These are phyloP conservation scores for Molossus alvarezi DNA, from an alignment of 2,797 vertebrate genomes.

Conservation along the genomic window DNA sequence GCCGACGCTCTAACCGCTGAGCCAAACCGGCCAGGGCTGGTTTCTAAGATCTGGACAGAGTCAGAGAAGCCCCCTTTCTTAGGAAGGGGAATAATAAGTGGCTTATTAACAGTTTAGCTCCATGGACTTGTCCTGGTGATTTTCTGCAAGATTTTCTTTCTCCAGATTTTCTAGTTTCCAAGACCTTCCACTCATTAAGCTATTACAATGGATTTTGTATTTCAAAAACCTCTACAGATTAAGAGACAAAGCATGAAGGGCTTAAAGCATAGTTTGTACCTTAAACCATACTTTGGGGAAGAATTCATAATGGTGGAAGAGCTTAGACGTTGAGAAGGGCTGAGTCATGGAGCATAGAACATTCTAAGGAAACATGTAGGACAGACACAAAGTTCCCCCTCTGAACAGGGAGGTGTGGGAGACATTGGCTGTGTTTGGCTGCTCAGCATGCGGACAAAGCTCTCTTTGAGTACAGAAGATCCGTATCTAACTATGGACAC, in stretches of 20 bases:
- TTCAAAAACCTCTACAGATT: neutral
- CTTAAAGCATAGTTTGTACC: neutral
- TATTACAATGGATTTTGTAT: conserved; percentile 41
- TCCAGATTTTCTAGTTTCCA: neutral
- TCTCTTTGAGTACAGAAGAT: neutral
- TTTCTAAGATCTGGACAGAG: neutral
- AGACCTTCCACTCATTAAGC: conserved; percentile 17
- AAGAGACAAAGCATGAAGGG: conserved; percentile 2
- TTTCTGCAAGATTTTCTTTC: conserved; percentile 13
- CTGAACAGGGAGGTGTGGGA: neutral
- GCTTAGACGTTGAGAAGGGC: conserved; percentile 2
- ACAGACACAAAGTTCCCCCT: neutral
- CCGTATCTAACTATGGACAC: neutral
- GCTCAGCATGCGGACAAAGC: neutral
- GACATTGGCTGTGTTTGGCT: neutral
- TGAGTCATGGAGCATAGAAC: neutral
- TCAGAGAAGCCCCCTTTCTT: neutral
- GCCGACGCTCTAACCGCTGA: too few species aligned
- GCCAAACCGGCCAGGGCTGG: too few species aligned
- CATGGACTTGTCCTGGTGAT: neutral
- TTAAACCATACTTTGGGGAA: neutral
- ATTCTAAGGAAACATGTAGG: conserved; percentile 1
- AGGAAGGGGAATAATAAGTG: neutral
- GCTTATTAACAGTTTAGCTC: neutral
- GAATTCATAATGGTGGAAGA: neutral